Evolutionary conservation across 2,888 invertebrate species (phyloP), one percentile per base, ranked within the genome.

Genomic region (Dione vanillae): DNA sequence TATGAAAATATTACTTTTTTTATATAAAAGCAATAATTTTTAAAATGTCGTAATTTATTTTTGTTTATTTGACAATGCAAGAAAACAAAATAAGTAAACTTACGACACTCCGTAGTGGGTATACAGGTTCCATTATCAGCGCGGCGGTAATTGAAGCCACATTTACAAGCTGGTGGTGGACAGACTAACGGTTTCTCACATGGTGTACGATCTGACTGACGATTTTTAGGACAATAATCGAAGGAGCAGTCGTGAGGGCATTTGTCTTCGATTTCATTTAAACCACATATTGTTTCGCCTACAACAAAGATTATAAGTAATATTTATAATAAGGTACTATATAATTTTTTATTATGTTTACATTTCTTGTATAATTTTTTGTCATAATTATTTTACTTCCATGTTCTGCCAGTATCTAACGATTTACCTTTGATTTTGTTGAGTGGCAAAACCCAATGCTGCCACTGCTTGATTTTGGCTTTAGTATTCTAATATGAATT

Each of bases 41-140:
- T n/a, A n/a, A n/a, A n/a, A n/a, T n/a, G n/a, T n/a, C n/a, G n/a
- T n/a, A n/a, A n/a, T n/a, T n/a, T n/a, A n/a, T n/a, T n/a, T n/a
- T n/a, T n/a, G n/a, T n/a, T n/a, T n/a, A n/a, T n/a, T n/a, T n/a
- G n/a, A n/a, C n/a, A n/a, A n/a, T n/a, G n/a, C n/a, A n/a, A n/a
- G n/a, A n/a, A n/a, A n/a, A n/a, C n/a, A n/a, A n/a, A n/a, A n/a
- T n/a, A n/a, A n/a, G n/a, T n/a, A n/a, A 8, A 79, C 83, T 82
- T 71, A 83, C 82, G 81, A 62, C 83, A 83, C 0, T 77, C 65
- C 20, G 69, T 75, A 1, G 81, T 79, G 1, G 77, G 77, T 54
- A 83, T 79, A 54, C 83, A 88, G 9, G 82, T 81, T 5, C 83
- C 85, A 58, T 86, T 85, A 0, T 69, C 68, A 43, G 78, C 79